phyloP scores from a whole-genome alignment of 2,113 vertebrate genomes.

The Lagopus leucura region DNA sequence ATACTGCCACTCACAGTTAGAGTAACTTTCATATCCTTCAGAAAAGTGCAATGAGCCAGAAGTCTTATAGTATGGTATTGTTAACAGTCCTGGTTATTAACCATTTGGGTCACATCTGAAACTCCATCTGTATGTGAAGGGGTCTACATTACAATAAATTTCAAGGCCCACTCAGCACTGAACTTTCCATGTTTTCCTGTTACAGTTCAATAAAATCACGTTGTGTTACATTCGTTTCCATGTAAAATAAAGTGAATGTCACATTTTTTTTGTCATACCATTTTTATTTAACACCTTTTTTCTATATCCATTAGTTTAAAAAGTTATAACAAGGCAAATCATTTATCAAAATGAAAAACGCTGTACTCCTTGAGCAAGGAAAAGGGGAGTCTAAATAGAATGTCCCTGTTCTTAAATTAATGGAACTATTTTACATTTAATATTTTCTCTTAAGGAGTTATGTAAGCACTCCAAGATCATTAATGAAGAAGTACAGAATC shows the following conservation, averaged over 20 bases:
- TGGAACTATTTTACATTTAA: slow-evolving; percentile 61
- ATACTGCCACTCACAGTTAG: background rate
- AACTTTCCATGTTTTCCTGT: slow-evolving; percentile 35
- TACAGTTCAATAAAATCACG: slow-evolving; percentile 50
- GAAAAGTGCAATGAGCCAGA: background rate
- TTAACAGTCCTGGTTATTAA: background rate
- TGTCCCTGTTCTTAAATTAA: slow-evolving; percentile 67
- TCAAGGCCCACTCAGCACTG: slow-evolving; percentile 13
- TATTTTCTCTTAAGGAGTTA: slow-evolving; percentile 68
- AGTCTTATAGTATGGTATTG: background rate
- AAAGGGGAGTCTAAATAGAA: slow-evolving; percentile 68
- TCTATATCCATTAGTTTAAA: slow-evolving; percentile 74
- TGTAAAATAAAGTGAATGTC: slow-evolving; percentile 75
- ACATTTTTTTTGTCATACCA: slow-evolving; percentile 75
- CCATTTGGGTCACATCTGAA: background rate
- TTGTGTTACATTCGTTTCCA: slow-evolving; percentile 42
- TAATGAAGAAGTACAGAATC: slow-evolving; percentile 58
- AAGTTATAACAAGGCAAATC: slow-evolving; percentile 69
- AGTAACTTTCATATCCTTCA: background rate
- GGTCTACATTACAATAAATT: background rate
- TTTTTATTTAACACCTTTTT: slow-evolving; percentile 72
- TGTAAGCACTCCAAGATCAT: slow-evolving; percentile 59
- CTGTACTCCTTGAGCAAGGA: slow-evolving; percentile 45
- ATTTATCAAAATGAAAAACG: slow-evolving; percentile 78
- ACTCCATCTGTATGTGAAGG: background rate